These are phyloP conservation scores for Macrosteles quadrilineatus DNA, from an alignment of 1,140 invertebrate genomes.

Conservation along the genomic window DNA sequence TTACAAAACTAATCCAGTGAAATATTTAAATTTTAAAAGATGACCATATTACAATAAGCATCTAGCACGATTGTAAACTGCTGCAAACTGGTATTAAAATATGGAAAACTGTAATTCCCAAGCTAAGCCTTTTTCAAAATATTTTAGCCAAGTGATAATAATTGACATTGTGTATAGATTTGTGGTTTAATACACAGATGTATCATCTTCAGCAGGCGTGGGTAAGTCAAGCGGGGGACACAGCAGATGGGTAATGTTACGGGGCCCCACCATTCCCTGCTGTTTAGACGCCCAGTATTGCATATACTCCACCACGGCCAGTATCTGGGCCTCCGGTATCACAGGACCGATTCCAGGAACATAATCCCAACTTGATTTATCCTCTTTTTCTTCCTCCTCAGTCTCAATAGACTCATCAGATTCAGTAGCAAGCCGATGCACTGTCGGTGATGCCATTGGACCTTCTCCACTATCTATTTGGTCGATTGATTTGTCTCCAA, in stretches of 20 bases:
- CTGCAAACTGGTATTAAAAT: too few relatives aligned
- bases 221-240: slow-evolving; percentile 57
- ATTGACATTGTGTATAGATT: too few relatives aligned
- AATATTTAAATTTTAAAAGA: too few relatives aligned
- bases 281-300: slow-evolving; percentile 54
- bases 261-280: slow-evolving; percentile 59
- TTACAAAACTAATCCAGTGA: too few relatives aligned
- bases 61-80: too few relatives aligned
- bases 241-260: slow-evolving; percentile 60
- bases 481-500: neutral
- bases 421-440: neutral
- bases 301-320: slow-evolving; percentile 54
- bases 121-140: too few relatives aligned
- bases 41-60: too few relatives aligned
- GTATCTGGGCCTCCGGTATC: slow-evolving; percentile 49
- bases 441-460: neutral
- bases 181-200: too few relatives aligned
- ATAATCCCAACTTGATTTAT: slow-evolving; percentile 20
- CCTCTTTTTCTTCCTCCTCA: neutral
- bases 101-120: too few relatives aligned
- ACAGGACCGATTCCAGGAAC: slow-evolving; percentile 58
- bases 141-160: too few relatives aligned
- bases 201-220: neutral
- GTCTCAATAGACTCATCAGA: neutral
- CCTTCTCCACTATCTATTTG: neutral